Base-by-base conservation (phyloP, 2,888 invertebrate species). In the Drosophila tripunctata region DNA sequence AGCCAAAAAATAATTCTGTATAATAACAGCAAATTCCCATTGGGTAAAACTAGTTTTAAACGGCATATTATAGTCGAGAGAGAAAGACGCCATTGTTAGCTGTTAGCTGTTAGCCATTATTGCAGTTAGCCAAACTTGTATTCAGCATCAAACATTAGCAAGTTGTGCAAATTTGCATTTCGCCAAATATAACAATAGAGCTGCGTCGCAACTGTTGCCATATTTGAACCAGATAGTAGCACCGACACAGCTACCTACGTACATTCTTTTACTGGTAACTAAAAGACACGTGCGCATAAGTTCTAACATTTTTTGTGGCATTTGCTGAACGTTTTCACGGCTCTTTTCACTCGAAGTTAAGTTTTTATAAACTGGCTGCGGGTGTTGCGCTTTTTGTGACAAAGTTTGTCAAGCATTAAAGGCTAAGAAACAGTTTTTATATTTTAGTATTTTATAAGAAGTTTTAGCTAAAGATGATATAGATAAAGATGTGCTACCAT, bases 81-180 rank as follows among this genome's bases (percentile, higher is more conserved):
- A 17, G 22, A 30, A 30, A 45, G 8, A 1, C 12, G 15, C 35
- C 30, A 7, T 47, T 45, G 50, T 60, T 47, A 17, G 22, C 31
- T 45, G 50, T 60, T 47, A 17, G 22, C 31, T 36, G 2, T 41
- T 50, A 52, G 33, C 58, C 58, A 69, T 75, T 69, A 75, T 72
- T 85, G 80, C 69, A 82, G 78, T 75, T 80, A 63, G 61, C 58
- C 55, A 62, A 78, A 73, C 74, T 74, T 75, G 41, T 54, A 24
- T 68, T 44, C 67, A 72, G 76, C 75, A 86, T 83, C 86, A 86
- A 78, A 73, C 62, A 80, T 73, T 75, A 69, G 80, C 74, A 78
- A 80, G 52, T 73, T 71, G 58, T 3, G 17, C 7, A 68, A 67
- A 78, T 79, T 85, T 68, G 57, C 79, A 65, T 72, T 82, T 77